phyloP scores from a whole-genome alignment of 2,113 vertebrate genomes.

The Cheirogaleus medius region DNA sequence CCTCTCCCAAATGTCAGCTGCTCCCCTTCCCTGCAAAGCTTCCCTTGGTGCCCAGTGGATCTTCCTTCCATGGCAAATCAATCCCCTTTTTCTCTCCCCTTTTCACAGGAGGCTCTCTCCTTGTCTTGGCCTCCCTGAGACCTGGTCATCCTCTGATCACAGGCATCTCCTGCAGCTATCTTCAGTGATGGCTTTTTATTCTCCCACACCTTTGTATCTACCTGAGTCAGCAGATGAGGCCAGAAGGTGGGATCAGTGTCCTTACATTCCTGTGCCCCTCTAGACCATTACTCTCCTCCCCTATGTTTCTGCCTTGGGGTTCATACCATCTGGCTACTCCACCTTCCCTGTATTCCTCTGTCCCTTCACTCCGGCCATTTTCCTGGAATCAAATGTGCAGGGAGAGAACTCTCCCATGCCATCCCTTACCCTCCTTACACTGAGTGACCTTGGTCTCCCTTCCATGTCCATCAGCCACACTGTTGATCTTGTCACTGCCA shows the following conservation, averaged over 20 bases:
- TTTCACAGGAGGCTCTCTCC: not conserved
- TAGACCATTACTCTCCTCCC: not conserved
- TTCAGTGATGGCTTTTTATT: not conserved
- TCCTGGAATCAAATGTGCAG: not conserved
- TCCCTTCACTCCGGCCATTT: not conserved
- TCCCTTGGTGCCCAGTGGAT: not conserved
- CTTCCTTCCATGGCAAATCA: not conserved
- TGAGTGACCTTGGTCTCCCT: not conserved
- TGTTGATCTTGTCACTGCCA: not conserved
- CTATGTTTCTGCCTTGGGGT: not conserved
- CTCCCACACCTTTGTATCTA: not conserved
- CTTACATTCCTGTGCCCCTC: not conserved
- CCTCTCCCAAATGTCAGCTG: not conserved
- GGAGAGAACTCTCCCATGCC: not conserved
- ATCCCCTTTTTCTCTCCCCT: not conserved
- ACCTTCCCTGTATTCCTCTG: not conserved
- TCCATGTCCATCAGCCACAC: not conserved
- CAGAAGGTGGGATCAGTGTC: not conserved
- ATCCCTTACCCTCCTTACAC: not conserved
- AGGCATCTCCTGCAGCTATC: not conserved
- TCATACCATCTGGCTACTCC: not conserved
- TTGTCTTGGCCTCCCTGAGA: not conserved
- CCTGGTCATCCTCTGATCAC: not conserved
- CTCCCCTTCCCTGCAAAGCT: not conserved
- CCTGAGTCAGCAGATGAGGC: not conserved